Evolutionary conservation across 2,113 vertebrate genomes (phyloP).

Genomic region (Oreotragus oreotragus): DNA sequence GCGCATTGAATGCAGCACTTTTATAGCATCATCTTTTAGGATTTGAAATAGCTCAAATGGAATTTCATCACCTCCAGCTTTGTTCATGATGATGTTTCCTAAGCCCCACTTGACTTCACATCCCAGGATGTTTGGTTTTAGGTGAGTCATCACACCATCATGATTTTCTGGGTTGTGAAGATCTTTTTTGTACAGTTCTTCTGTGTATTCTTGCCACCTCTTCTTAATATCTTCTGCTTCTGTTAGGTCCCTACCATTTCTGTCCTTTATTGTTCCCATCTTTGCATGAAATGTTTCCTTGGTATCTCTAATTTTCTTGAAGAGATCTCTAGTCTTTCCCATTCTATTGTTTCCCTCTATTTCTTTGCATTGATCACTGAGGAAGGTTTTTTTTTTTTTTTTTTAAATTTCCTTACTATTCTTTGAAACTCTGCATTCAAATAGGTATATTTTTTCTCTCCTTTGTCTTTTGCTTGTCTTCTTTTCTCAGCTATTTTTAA

Average conservation of each 20-base stretch:
- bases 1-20: accelerated
- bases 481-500: not conserved
- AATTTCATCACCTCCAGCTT: not conserved
- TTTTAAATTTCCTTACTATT: not conserved
- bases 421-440: not conserved
- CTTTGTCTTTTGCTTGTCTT: not conserved
- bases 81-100: not conserved
- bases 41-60: not conserved
- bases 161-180: not conserved
- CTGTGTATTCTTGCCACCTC: not conserved
- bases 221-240: not conserved
- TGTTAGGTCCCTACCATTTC: not conserved
- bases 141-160: not conserved
- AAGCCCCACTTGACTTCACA: not conserved
- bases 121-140: not conserved
- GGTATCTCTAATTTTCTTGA: not conserved
- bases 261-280: not conserved
- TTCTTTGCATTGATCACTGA: not conserved
- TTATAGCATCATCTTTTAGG: not conserved
- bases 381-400: not conserved
- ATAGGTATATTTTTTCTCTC: not conserved
- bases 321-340: not conserved
- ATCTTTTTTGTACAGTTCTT: not conserved
- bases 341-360: not conserved
- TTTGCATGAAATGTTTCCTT: not conserved